Evolutionary conservation across 2,113 vertebrate species (phyloP).

Genomic region (Mesembrinibis cayennensis): DNA sequence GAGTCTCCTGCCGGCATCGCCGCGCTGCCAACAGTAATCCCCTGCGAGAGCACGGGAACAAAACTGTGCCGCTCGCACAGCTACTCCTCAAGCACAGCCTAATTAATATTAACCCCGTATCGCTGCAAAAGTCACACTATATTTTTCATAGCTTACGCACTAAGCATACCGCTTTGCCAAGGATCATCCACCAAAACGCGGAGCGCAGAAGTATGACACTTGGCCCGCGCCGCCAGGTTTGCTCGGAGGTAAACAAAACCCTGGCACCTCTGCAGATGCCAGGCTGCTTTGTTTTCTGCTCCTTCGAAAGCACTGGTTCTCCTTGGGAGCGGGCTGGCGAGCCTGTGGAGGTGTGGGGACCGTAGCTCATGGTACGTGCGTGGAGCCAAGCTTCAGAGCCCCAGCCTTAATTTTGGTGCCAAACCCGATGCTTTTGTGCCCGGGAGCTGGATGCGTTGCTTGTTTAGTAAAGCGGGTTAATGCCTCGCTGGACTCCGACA

Average conservation of each 20-base stretch:
- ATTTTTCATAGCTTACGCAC: neutral
- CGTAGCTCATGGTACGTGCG: neutral
- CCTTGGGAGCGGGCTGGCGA: neutral
- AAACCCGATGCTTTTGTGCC: neutral
- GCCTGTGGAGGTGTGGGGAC: neutral
- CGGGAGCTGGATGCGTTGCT: neutral
- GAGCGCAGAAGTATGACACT: neutral
- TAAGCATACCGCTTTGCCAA: neutral
- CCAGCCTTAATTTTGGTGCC: neutral
- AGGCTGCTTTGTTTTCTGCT: neutral
- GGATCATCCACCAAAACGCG: neutral
- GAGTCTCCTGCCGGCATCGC: neutral
- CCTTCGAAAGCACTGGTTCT: neutral
- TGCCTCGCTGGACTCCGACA: neutral
- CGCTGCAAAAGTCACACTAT: neutral
- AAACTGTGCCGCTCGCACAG: neutral
- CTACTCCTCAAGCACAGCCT: neutral
- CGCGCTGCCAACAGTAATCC: conserved; percentile 43
- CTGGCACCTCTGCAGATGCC: conserved; percentile 1
- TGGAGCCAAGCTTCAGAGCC: neutral
- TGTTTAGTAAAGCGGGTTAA: conserved; percentile 3
- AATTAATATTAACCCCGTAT: neutral
- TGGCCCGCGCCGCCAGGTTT: neutral
- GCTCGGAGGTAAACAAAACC: neutral
- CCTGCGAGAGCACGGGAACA: neutral